A percentile compares a stretch with the other conserved stretches of the same genome.
These are phyloP conservation scores for Drepana falcataria DNA, from an alignment of 2,888 invertebrate genomes.

Conservation along the genomic window DNA sequence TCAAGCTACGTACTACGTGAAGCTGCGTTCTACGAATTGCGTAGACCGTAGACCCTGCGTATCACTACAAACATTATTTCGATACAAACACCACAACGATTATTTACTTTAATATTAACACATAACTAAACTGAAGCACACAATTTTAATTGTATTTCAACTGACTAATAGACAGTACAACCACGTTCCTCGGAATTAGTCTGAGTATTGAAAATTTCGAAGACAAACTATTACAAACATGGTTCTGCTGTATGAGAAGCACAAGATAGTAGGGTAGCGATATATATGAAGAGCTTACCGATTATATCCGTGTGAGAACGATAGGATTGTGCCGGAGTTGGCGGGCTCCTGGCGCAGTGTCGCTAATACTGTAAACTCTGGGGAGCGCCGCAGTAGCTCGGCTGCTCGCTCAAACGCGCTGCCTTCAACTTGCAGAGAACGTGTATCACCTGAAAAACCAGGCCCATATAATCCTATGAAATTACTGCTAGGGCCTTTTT, in stretches of 20 bases:
- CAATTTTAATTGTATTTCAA: too few species aligned
- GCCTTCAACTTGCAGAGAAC: slow-evolving; percentile 85
- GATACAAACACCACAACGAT: too few species aligned
- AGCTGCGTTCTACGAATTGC: too few species aligned
- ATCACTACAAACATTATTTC: too few species aligned
- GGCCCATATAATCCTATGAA: too few species aligned
- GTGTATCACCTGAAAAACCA: slow-evolving; percentile 80
- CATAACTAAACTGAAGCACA: too few species aligned
- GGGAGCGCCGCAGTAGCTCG: slow-evolving; percentile 82
- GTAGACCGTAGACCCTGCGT: too few species aligned
- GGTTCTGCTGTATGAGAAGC: background rate
- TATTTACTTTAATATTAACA: too few species aligned
- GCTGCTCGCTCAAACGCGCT: slow-evolving; percentile 83
- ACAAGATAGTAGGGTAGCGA: background rate
- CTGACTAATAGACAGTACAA: too few species aligned
- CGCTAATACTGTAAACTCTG: slow-evolving; percentile 90
- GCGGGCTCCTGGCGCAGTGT: slow-evolving; percentile 87
- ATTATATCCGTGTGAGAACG: slow-evolving; percentile 89
- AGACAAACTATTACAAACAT: background rate
- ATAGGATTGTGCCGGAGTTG: slow-evolving; percentile 90
- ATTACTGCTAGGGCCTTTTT: background rate
- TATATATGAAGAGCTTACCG: slow-evolving; percentile 65
- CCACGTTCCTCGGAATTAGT: too few species aligned
- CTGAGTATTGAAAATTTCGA: too few species aligned
- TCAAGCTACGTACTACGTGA: too few species aligned